Evolutionary conservation across 2,113 vertebrate genomes (phyloP), one percentile per base, ranked within the genome.

Genomic region (Atrichornis clamosus): DNA sequence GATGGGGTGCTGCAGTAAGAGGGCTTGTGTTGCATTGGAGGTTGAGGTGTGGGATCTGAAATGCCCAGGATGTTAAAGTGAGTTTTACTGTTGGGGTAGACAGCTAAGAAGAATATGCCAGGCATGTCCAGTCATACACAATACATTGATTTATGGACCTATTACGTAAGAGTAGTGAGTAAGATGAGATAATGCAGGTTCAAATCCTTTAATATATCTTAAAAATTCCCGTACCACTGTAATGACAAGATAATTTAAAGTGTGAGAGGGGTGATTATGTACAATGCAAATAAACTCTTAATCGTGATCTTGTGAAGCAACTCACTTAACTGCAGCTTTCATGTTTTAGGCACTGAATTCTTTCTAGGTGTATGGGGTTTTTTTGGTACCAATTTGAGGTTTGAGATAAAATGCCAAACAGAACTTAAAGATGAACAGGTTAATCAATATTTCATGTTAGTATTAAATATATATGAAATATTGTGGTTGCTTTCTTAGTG

Each of bases 261-360:
- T 67, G 23, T 39, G 42, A 59, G 33, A 64, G 5, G 3, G 19
- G 15, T 89, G 41, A 22, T 30, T 49, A 67, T 28, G 12, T 73
- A 63, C 21, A 35, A 35, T 44, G 42, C 32, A 78, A 91, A 91
- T 82, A 90, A 96, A 93, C 55, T 65, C 88, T 23, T 32, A 84
- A 47, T 89, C 78, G 28, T 59, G 15, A 28, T 74, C n/a, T 87
- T 81, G 19, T 49, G 32, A 78, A 80, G 41, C 24, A 69, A 46
- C 21, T 82, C 6, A 7, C 30, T 93, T 82, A 55, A 52, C 13
- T 58, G 11, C 22, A 74, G n/a, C 13, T 65, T 70, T 78, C 7
- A 39, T 59, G 20, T 11, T 41, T 77, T 72, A 72, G 30, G 39
- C 44, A 50, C 60, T 70, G 64, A 82, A 67, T 32, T 58, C 8